Base-by-base conservation (phyloP, 2,797 vertebrate genomes). In the Gymnopithys bicolor region DNA sequence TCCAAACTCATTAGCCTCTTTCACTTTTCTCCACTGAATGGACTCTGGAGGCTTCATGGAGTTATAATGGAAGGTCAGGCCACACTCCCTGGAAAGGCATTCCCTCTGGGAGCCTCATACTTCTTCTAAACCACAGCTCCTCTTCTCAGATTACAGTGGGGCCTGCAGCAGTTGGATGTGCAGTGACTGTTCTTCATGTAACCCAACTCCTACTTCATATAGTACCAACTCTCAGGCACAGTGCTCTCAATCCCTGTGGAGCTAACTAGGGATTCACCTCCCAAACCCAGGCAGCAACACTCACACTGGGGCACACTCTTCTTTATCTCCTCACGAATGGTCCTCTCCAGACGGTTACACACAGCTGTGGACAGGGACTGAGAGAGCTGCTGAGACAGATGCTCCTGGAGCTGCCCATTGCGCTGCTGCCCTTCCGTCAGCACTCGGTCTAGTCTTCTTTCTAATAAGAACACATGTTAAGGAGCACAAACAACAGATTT, bases 251-350 rank as follows among this genome's bases (percentile, higher is more conserved):
- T 13, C 35, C 46, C 16, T 1, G 1, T 0, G 1, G 51, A 58
- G 39, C 32, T 15, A 11, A 39, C 25, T 8, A 73, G 48, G 58
- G 49, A 70, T 70, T 30, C 78, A 45, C 52, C 91, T 43, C 17
- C 58, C 35, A 67, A 28, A 14, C 18, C 51, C 0, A 19, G n/a
- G 48, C 51, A 39, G 41, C 41, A 81, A 32, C 67, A 97, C 99
- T 98, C 98, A 99, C 99, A 98, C 52, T 98, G 99, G 27, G 99
- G 99, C 43, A 99, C 96, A 0, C 98, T 98, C 97, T 99, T 99
- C 98, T 99, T 99, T 97, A 99, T 98, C 95, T 99, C 99, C 4
- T 99, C 99, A 2, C 99, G 98, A 14, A 99, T 74, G 49, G 99
- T 98, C 90, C 99, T 99, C 96, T 99, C 99, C 96, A 99, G 97